Percentiles rank a stretch among this genome's conserved stretches.
Conservation (phyloP, 2,797 vertebrate species). For the Crypturellus tataupa region DNA sequence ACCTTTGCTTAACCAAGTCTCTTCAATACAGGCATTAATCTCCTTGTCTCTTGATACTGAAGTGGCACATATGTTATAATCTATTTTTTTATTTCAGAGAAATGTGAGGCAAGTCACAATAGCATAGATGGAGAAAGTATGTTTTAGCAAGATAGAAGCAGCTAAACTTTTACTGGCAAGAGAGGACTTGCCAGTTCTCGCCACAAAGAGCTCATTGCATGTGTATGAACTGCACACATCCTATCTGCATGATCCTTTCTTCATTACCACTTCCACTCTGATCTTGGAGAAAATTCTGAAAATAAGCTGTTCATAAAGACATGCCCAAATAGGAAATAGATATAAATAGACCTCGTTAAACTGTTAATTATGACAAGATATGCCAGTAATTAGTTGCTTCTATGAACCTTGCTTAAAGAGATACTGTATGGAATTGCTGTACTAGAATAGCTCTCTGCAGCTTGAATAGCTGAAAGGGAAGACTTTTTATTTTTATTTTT, state of each 20-base stretch:
- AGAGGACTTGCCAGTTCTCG: background rate
- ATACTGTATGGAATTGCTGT: background rate
- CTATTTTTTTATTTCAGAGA: background rate
- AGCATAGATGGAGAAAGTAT: background rate
- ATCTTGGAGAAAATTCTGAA: background rate
- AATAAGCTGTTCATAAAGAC: background rate
- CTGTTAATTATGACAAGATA: background rate
- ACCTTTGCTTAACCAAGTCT: background rate
- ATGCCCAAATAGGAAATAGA: background rate
- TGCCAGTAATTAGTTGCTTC: background rate
- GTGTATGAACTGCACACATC: background rate
- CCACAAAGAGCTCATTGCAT: background rate
- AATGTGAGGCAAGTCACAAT: background rate
- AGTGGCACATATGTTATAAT: background rate
- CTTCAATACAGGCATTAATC: background rate
- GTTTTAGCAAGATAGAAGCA: background rate
- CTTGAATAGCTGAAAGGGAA: background rate
- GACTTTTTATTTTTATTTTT: background rate
- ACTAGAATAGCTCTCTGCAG: background rate
- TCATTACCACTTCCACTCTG: background rate
- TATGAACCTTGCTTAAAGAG: background rate
- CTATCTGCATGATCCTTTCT: rapidly evolving
- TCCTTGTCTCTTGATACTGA: background rate
- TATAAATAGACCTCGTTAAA: background rate
- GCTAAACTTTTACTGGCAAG: background rate